These are phyloP conservation scores for Hyppa rectilinea DNA, from an alignment of 2,888 invertebrate genomes.

Conservation along the genomic window DNA sequence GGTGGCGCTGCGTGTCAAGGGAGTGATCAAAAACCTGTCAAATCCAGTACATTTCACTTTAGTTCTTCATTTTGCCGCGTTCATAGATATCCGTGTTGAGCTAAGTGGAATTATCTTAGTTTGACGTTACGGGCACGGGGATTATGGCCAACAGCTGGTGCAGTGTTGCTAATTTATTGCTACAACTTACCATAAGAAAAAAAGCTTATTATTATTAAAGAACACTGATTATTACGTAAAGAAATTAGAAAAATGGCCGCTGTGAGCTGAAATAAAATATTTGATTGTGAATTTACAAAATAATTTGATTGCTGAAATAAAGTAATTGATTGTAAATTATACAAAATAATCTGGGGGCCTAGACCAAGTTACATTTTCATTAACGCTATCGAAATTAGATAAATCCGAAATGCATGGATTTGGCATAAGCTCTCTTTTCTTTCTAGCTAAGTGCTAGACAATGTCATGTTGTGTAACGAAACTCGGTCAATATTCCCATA, in stretches of 20 bases:
- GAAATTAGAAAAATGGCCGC: neutral
- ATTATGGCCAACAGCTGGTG: neutral
- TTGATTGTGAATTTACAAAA: neutral
- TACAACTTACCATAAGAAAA: neutral
- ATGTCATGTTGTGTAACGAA: too few species aligned
- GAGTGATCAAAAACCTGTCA: neutral
- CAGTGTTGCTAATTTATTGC: neutral
- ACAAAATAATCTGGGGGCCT: too few species aligned
- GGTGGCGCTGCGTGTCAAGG: slow-evolving; percentile 5
- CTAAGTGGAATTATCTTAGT: neutral
- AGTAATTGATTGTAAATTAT: neutral
- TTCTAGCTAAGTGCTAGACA: too few species aligned
- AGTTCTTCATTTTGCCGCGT: neutral
- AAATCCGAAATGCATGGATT: too few species aligned
- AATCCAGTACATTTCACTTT: slow-evolving; percentile 1
- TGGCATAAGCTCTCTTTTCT: too few species aligned
- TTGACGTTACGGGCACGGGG: neutral
- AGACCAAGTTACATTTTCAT: too few species aligned
- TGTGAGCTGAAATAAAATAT: neutral
- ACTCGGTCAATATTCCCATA: too few species aligned
- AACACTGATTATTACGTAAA: too few species aligned
- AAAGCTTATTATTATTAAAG: neutral
- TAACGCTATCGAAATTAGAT: too few species aligned
- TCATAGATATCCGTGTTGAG: too few species aligned
- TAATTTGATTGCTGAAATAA: neutral